Base-by-base conservation (phyloP, 2,797 vertebrate genomes). In the Enteromius treurensis region DNA sequence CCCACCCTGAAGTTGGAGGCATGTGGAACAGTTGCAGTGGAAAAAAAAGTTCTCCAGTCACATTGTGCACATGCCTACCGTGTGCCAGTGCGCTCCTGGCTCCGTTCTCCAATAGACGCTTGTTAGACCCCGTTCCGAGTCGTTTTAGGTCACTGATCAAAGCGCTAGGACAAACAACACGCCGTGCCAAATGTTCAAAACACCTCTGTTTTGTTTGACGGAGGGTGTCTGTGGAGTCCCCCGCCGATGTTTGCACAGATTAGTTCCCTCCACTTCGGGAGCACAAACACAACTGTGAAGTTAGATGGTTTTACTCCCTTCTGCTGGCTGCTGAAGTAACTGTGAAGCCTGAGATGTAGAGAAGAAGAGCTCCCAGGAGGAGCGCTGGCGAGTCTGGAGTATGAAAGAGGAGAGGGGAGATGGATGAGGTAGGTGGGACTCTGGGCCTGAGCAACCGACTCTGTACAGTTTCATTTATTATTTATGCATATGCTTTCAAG, bases 401-500 rank as follows among this genome's bases (percentile, higher is more conserved):
- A 70, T 90, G 86, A 88, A 87, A 89, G 70, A 80, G 47, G 84
- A 87, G 86, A 81, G 79, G 55, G 86, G 77, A 80, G 42, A 70
- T 71, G 84, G 81, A 76, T 82, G 83, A 80, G 75, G 84, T 84
- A 73, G 74, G 77, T 82, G 73, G 79, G 79, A 89, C 82, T 87
- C 51, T 73, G 86, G 86, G 83, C 88, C 76, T 81, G 86, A 32
- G 84, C 85, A 86, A 86, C 87, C 76, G 64, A 77, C 74, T 88
- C 85, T 58, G 64, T 79, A 53, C 83, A 74, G 79, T 77, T 62
- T 51, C 40, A 93, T 94, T 84, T 91, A 93, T 92, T 92, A 93
- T 94, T 93, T 78, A 93, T 90, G 74, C 67, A 13, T 87, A 86
- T 88, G 86, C 91, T 92, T 92, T 93, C 88, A 93, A 86, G 86